These are phyloP conservation scores for Rhopilema esculentum DNA, from an alignment of 30 jellyfish, hydroid and myxozoan genomes.

Conservation along the genomic window DNA sequence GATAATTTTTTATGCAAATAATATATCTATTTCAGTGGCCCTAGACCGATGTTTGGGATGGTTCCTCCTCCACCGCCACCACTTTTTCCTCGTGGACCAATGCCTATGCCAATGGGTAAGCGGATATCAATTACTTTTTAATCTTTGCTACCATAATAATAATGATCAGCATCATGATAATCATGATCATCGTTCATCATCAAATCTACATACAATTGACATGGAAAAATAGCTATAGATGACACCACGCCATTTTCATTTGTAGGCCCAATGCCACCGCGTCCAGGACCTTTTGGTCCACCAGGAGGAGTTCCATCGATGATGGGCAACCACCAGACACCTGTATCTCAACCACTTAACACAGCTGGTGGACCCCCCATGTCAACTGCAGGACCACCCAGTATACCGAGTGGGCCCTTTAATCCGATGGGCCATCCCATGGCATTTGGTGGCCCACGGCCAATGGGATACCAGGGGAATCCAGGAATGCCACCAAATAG, in stretches of 20 bases:
- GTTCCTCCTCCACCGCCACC: constrained; percentile 68
- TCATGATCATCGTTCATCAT: too few relatives aligned
- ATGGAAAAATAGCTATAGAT: too few relatives aligned
- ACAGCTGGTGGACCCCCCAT: constrained; percentile 20
- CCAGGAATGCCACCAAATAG: constrained; percentile 25
- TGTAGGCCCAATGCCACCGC: constrained; percentile 69
- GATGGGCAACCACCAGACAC: constrained; percentile 63
- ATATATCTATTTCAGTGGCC: constrained; percentile 7
- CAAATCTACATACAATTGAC: too few relatives aligned
- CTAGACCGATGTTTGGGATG: constrained; percentile 53
- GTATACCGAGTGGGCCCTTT: constrained; percentile 26
- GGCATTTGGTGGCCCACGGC: constrained; percentile 9
- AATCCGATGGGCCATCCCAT: constrained; percentile 4
- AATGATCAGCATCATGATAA: not conserved
- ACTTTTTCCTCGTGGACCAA: constrained; percentile 51
- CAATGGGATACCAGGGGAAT: constrained; percentile 29
- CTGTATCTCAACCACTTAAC: constrained; percentile 36
- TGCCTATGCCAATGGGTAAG: constrained; percentile 76
- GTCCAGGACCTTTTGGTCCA: constrained; percentile 50
- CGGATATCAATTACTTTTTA: not conserved
- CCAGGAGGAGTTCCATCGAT: constrained; percentile 41
- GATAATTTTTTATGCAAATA: not conserved
- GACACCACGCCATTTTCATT: too few relatives aligned
- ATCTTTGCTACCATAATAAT: not conserved
- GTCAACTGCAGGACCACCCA: constrained; percentile 36